Conservation (phyloP, 2,113 vertebrate genomes). For the Pionites leucogaster region DNA sequence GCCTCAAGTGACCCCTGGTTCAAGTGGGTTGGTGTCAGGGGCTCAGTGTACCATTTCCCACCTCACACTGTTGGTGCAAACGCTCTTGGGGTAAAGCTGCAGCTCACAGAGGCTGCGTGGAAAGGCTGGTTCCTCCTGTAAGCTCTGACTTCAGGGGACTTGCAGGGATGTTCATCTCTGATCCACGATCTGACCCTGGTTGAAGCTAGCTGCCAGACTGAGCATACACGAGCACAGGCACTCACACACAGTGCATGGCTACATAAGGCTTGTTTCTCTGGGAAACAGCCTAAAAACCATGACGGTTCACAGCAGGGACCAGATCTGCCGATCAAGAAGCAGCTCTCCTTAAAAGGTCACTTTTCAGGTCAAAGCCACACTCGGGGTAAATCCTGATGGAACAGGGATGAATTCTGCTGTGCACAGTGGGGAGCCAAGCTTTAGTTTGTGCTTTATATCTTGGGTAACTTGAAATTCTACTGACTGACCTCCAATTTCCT, state of each 20-base stretch:
- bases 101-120: not conserved
- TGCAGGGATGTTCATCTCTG: rapidly evolving
- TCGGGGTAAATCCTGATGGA: not conserved
- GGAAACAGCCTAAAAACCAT: not conserved
- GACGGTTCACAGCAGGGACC: not conserved
- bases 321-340: not conserved
- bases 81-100: not conserved
- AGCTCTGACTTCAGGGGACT: not conserved
- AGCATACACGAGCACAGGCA: rapidly evolving
- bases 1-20: not conserved
- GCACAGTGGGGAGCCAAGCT: not conserved
- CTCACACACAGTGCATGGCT: not conserved
- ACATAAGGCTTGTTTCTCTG: not conserved
- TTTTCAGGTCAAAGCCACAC: not conserved
- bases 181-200: not conserved
- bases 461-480: not conserved
- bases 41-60: not conserved
- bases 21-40: not conserved
- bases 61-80: not conserved
- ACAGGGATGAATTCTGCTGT: not conserved
- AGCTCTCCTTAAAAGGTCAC: not conserved
- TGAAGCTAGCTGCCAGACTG: not conserved
- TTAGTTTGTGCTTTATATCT: not conserved
- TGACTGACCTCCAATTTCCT: not conserved
- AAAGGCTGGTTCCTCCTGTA: not conserved